Base-by-base conservation (phyloP, 1,140 invertebrate species). In the Campodea augens region DNA sequence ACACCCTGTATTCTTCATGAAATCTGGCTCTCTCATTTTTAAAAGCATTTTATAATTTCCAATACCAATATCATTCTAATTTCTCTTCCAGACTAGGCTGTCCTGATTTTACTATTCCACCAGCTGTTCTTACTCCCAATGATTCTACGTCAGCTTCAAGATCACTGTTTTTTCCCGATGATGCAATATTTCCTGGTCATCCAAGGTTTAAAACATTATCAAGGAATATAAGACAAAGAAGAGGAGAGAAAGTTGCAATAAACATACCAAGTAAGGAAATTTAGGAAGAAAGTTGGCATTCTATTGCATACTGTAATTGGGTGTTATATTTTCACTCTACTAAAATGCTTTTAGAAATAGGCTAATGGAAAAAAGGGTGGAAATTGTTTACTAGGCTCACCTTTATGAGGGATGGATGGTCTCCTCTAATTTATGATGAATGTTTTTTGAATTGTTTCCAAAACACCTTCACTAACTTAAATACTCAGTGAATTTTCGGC, bases 161-260 rank as follows among this genome's bases (percentile, higher is more conserved):
- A 45, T 97, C 92, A 1, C 65, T 92, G 5, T 99, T 91, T 66
- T 93, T 92, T 58, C 92, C 96, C 0, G 90, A 98, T 63, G 81
- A 92, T 56, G 90, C 76, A 10, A 95, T 98, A 53, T 95, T 75
- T 65, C 72, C 73, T 19, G 88, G 85, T 23, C 95, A 98, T 76
- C 93, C 93, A 21, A 70, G 95, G 49, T 98, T 97, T 60, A 86
- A 81, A 60, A 98, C 89, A 5, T 68, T 99, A 36, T 89, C 93
- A 1, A 67, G 79, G 51, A 98, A 99, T 62, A 97, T 98, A 47
- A 70, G 91, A 44, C 61, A 79, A 53, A 70, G 96, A 55, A 70
- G 93, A 45, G 86, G 87, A 38, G 78, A 90, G 65, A 97, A 98
- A 71, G 89, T 97, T 4, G 79, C 80, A 29, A 97, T 98, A 44